Base-by-base conservation (phyloP, 2,113 vertebrate genomes). In the Oxyura jamaicensis region DNA sequence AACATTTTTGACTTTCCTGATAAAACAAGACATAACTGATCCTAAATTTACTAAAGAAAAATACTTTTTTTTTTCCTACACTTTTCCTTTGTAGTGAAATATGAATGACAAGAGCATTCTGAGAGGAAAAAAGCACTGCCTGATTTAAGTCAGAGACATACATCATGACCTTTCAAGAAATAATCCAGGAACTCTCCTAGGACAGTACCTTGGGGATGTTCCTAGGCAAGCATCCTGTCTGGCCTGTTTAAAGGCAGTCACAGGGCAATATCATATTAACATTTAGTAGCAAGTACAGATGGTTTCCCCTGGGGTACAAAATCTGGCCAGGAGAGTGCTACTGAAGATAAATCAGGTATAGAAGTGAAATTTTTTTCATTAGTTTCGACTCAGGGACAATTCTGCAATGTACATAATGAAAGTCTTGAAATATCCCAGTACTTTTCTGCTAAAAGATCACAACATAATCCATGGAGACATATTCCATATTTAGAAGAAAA, bases 1-100 rank as follows among this genome's bases (percentile, higher is more conserved):
- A 96, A 86, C 87, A 97, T 96, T 58, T 80, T 63, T 20, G 66
- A 50, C 67, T 86, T 92, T 62, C 59, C 85, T n/a, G 67, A 96
- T 87, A 84, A 76, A 17, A 15, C 33, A 78, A 72, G 33, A 28
- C 53, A 58, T 46, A 73, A 42, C 53, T 55, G 91, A 93, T 66
- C 36, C 56, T 23, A 39, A 62, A 41, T 97, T 97, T 96, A 63
- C 59, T 91, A 73, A 55, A 82, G 78, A 66, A 83, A 76, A 7
- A 56, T 81, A 10, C 39, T 39, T 35, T 95, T 15, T 68, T 90
- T 91, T 48, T 44, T 41, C n/a, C 52, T 36, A 8, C 12, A 3
- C 3, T 72, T 68, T 92, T 58, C n/a, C 18, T 55, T 48, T 83
- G 13, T 92, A 23, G 25, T 86, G 60, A 93, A 89, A 86, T 72